Base-by-base conservation (phyloP, 2,888 invertebrate species). In the Galeruca laticollis region DNA sequence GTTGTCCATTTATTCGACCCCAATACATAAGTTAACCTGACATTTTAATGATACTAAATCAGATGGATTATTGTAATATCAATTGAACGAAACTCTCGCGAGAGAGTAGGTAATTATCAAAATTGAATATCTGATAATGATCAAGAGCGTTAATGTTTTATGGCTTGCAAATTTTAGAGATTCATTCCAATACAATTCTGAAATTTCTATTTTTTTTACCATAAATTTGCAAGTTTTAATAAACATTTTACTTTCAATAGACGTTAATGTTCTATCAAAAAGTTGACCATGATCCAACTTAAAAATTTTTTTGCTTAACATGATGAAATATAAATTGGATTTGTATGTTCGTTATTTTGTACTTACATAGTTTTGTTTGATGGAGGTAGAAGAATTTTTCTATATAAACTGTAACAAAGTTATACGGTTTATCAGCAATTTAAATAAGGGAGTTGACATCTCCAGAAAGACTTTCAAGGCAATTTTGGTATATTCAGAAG, bases 91-190 rank as follows among this genome's bases (percentile, higher is more conserved):
- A 47, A 47, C 18, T 52, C 26, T 26, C 31, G n/a, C 8, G 31
- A 54, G 54, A 54, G 31, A 31, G 31, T 31, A 15, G 8, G 54
- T 54, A 18, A 47, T 54, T 26, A 54, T 31, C 31, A n/a, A 54
- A 54, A 54, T 54, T 54, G 54, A 26, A 26, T 31, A 26, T 54
- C 26, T 9, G 26, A 54, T 54, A 31, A 54, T 54, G 8, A 54
- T 54, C 31, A 54, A 54, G 26, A 54, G n/a, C 21, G 54, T 54
- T 54, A 54, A 26, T 54, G 54, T 8, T 54, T 54, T 54, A 54
- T 54, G 54, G 26, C 6, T 31, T 5, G 31, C 21, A 11, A 26
- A 9, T 54, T 54, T 54, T 9, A 31, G 54, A 26, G 15, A 54
- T 54, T 26, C n/a, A 21, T 51, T 51, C 20, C 21, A 51, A 20